Evolutionary conservation across 53 echinoderm and acorn worm genomes (phyloP).

Genomic region (Patiria pectinifera): DNA sequence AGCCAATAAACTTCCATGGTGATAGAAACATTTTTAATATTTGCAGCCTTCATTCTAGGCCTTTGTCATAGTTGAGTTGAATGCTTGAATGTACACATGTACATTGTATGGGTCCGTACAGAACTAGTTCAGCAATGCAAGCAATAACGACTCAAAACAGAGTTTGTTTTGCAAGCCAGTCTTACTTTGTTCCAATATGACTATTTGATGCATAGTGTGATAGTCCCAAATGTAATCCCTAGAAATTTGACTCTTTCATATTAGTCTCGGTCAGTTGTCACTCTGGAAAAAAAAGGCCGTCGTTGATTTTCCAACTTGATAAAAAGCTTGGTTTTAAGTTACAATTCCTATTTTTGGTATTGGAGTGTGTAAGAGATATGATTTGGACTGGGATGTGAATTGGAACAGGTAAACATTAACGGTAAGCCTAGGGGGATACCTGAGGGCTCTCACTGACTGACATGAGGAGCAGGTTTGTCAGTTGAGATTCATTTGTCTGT

Average conservation of each 20-base stretch:
- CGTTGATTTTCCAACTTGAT: background rate
- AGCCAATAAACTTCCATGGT: too few relatives aligned
- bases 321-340: background rate
- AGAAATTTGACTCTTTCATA: background rate
- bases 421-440: background rate
- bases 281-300: background rate
- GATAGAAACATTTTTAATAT: too few relatives aligned
- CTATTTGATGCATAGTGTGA: too few relatives aligned
- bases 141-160: too few relatives aligned
- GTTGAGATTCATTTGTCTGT: background rate
- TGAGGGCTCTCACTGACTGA: background rate
- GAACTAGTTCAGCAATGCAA: too few relatives aligned
- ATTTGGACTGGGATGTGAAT: background rate
- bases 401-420: background rate
- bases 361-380: background rate
- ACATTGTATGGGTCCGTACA: too few relatives aligned
- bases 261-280: background rate
- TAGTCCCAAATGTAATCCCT: background rate
- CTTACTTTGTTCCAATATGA: too few relatives aligned
- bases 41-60: too few relatives aligned
- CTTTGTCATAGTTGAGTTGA: too few relatives aligned
- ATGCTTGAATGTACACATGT: too few relatives aligned
- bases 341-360: background rate
- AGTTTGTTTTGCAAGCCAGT: too few relatives aligned
- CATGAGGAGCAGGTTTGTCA: background rate